Evolutionary conservation across 2,797 vertebrate species (phyloP).

Genomic region (Muscicapa comitata): DNA sequence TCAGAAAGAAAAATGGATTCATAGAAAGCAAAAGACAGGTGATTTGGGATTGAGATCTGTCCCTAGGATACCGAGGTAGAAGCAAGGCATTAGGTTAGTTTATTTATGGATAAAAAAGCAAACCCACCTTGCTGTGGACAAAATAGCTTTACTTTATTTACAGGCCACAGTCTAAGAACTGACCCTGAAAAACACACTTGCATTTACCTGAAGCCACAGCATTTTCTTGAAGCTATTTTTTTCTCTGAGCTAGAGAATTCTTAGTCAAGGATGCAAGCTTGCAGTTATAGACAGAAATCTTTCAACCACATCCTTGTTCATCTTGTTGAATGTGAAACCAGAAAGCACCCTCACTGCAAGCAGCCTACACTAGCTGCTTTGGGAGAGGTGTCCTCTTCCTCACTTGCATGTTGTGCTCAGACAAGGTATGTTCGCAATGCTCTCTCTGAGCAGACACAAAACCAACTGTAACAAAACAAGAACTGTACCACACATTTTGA

Average conservation of each 20-base stretch:
- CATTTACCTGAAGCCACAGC: not conserved
- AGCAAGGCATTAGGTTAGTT: not conserved
- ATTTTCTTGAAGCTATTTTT: not conserved
- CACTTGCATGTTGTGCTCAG: not conserved
- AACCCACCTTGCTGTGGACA: not conserved
- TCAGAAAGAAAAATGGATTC: not conserved
- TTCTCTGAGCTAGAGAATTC: not conserved
- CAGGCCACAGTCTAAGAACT: not conserved
- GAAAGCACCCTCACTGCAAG: not conserved
- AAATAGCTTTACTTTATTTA: not conserved
- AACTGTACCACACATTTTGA: not conserved
- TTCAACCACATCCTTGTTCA: not conserved
- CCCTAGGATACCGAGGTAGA: not conserved
- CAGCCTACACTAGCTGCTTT: not conserved
- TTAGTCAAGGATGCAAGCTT: not conserved
- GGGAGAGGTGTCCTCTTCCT: not conserved
- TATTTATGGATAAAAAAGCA: not conserved
- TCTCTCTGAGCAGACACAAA: not conserved
- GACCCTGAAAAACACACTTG: not conserved
- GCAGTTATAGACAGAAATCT: not conserved
- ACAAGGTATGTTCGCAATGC: not conserved
- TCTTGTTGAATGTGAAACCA: not conserved
- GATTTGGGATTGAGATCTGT: not conserved
- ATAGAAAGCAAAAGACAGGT: not conserved
- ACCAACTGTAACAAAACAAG: not conserved